Evolutionary conservation across 2,888 invertebrate species (phyloP).

Genomic region (Meghimatium bilineatum): DNA sequence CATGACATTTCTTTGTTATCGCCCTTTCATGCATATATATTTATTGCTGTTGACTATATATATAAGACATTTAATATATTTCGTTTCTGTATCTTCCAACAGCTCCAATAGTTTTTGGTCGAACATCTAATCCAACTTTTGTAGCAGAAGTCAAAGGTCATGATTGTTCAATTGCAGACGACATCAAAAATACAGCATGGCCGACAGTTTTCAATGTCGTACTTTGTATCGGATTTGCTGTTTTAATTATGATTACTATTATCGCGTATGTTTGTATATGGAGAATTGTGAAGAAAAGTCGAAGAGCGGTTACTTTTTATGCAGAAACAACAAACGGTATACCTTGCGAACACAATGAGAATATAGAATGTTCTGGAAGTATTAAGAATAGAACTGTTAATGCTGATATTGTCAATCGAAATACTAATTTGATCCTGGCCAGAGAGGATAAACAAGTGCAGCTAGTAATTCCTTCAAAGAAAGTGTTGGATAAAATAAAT

Average conservation of each 20-base stretch:
- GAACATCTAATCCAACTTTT: slow-evolving; percentile 15
- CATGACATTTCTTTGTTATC: no score
- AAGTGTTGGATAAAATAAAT: neutral
- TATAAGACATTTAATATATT: neutral
- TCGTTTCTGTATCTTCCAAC: neutral
- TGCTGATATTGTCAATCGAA: neutral
- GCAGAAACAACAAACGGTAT: neutral
- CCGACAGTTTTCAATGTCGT: slow-evolving; percentile 5
- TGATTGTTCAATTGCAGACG: slow-evolving; percentile 37
- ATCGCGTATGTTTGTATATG: slow-evolving; percentile 38
- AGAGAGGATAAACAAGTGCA: no score
- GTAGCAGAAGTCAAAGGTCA: slow-evolving; percentile 19
- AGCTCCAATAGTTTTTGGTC: slow-evolving; percentile 27
- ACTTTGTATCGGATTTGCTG: slow-evolving; percentile 7
- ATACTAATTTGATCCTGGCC: neutral
- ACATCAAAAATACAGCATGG: slow-evolving; percentile 13
- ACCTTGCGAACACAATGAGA: neutral
- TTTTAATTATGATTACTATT: neutral
- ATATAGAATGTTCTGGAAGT: neutral
- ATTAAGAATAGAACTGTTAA: neutral
- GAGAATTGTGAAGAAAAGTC: slow-evolving; percentile 18
- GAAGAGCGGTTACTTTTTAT: slow-evolving; percentile 21
- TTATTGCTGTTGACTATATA: no score
- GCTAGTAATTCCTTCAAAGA: neutral
- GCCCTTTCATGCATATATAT: no score